Conservation (phyloP, 2,113 vertebrate species). For the Trichomycterus rosablanca region DNA sequence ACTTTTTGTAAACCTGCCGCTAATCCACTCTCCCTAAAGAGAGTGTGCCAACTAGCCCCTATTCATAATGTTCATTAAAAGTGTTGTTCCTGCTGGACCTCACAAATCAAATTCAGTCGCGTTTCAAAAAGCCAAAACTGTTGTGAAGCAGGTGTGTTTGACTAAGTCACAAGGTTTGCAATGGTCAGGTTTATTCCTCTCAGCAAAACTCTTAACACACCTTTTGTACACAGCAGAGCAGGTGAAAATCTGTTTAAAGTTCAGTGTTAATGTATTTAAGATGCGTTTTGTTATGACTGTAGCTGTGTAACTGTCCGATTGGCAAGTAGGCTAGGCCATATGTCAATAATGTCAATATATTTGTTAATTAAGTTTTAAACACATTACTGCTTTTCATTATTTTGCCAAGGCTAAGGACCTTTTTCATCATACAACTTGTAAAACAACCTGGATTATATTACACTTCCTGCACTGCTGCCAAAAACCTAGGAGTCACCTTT, state of each 20-base stretch:
- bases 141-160: slow-evolving; percentile 8
- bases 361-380: too few species aligned
- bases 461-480: too few species aligned
- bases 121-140: slow-evolving; percentile 6
- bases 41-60: slow-evolving; percentile 29
- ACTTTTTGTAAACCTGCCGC: slow-evolving; percentile 46
- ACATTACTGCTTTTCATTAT: too few species aligned
- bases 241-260: background rate
- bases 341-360: too few species aligned
- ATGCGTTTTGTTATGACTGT: background rate
- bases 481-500: too few species aligned
- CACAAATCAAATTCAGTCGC: background rate
- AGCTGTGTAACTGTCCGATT: background rate
- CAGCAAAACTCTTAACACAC: slow-evolving; percentile 14
- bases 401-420: too few species aligned
- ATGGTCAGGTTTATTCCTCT: slow-evolving; percentile 15
- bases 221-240: slow-evolving; percentile 24
- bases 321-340: too few species aligned
- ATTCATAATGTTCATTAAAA: slow-evolving; percentile 14
- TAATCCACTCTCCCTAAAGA: slow-evolving; percentile 6
- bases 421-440: too few species aligned
- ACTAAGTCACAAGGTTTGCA: slow-evolving; percentile 16
- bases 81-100: background rate
- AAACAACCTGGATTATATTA: too few species aligned
- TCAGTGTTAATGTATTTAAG: background rate